phyloP scores from a whole-genome alignment of 2,888 invertebrate genomes.

The Raillietiella orientalis region DNA sequence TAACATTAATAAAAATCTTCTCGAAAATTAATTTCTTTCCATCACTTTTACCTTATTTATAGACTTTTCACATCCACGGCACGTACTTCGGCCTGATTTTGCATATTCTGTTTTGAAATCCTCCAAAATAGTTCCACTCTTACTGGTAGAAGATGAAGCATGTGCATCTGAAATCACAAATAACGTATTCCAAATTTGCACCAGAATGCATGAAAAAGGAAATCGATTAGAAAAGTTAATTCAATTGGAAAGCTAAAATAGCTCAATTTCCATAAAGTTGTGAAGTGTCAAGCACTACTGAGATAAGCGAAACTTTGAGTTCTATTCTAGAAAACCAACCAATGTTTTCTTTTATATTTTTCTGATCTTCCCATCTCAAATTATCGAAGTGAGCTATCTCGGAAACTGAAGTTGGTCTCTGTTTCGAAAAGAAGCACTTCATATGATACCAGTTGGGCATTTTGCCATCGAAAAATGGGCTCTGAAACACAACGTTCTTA shows the following conservation, averaged over 20 bases:
- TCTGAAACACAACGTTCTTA: conserved; percentile 21
- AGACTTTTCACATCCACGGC: conserved; percentile 49
- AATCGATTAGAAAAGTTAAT: background rate
- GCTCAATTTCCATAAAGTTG: too few relatives aligned
- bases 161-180: conserved; percentile 1
- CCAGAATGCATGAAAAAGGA: too few relatives aligned
- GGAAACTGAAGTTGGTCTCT: conserved; percentile 30
- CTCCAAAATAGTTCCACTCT: conserved; percentile 13
- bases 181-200: too few relatives aligned
- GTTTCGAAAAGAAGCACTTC: conserved; percentile 52
- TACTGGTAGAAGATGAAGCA: background rate
- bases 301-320: too few relatives aligned
- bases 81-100: conserved; percentile 43
- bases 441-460: conserved; percentile 62
- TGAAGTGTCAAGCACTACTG: too few relatives aligned
- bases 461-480: conserved; percentile 54
- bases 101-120: conserved; percentile 55
- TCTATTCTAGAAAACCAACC: conserved; percentile 16
- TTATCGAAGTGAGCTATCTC: conserved; percentile 51
- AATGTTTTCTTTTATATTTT: conserved; percentile 29
- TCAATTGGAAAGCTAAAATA: background rate
- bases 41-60: conserved; percentile 45
- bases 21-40: too few relatives aligned
- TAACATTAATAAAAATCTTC: too few relatives aligned
- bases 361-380: conserved; percentile 50